These are phyloP conservation scores for Erebia epiphron DNA, from an alignment of 2,888 invertebrate genomes.

Conservation along the genomic window DNA sequence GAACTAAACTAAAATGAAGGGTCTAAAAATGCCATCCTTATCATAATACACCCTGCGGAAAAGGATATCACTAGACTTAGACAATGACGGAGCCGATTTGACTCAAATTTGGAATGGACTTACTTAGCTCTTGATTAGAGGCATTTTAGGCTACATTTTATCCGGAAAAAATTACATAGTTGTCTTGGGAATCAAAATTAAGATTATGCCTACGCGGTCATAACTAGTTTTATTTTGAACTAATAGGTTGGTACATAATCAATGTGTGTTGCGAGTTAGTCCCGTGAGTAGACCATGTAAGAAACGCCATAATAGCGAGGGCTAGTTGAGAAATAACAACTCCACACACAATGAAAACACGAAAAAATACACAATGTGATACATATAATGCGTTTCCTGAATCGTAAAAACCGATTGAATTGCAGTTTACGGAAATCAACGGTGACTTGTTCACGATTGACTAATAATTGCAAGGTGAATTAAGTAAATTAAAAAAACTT, in stretches of 20 bases:
- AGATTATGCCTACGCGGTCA: no score
- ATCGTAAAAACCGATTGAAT: conserved; percentile 20
- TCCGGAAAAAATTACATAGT: no score
- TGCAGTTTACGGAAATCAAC: conserved; percentile 17
- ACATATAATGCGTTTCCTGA: conserved; percentile 28
- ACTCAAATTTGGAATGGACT: no score
- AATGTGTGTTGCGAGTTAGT: neutral
- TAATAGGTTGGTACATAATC: neutral
- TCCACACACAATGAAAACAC: conserved; percentile 36
- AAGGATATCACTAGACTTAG: no score
- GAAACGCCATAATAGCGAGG: conserved; percentile 35
- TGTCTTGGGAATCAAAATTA: no score
- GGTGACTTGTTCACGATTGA: conserved; percentile 7
- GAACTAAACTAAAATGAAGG: no score
- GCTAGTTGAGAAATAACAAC: conserved; percentile 34
- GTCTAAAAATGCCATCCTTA: no score
- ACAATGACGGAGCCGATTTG: no score
- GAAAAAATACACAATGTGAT: conserved; percentile 22
- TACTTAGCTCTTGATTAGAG: no score
- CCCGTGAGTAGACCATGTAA: conserved; percentile 20
- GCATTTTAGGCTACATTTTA: no score
- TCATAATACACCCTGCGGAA: no score
- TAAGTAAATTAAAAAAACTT: neutral
- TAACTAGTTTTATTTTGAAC: no score
- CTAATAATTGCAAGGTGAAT: conserved; percentile 7